A percentile compares a stretch with the other conserved stretches of the same genome.
Evolutionary conservation across 2,113 vertebrate genomes (phyloP).

Genomic region (Ploceus nigricollis): DNA sequence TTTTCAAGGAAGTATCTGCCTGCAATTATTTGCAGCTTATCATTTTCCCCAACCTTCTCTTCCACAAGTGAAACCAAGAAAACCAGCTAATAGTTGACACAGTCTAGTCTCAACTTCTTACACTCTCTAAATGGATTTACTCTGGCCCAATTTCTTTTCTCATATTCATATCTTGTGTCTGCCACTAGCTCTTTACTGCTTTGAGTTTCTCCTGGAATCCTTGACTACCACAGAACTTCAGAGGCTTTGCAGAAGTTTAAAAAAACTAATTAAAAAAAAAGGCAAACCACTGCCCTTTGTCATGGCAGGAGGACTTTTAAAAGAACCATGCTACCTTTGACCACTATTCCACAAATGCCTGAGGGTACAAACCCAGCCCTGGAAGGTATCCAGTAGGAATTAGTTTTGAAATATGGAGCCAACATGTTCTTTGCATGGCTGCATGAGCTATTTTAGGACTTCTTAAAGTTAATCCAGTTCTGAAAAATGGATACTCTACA

Average conservation of each 20-base stretch:
- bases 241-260: background rate
- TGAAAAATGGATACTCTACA: background rate
- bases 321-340: conserved; percentile 40
- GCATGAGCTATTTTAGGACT: conserved; percentile 43
- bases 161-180: background rate
- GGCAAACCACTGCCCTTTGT: background rate
- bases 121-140: background rate
- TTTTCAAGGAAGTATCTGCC: background rate
- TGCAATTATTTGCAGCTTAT: background rate
- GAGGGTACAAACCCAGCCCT: conserved; percentile 29
- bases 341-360: conserved; percentile 54
- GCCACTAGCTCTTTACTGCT: background rate
- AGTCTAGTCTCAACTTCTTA: background rate
- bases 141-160: background rate
- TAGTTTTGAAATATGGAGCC: conserved; percentile 13
- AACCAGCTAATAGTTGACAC: background rate
- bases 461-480: conserved; percentile 16
- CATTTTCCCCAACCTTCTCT: background rate
- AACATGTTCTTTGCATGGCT: conserved; percentile 21
- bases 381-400: conserved; percentile 41
- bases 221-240: background rate
- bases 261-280: background rate
- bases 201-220: background rate
- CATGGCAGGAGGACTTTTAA: background rate
- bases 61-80: background rate